Evolutionary conservation across 2,797 vertebrate species (phyloP).

Genomic region (Hyperoplus immaculatus): DNA sequence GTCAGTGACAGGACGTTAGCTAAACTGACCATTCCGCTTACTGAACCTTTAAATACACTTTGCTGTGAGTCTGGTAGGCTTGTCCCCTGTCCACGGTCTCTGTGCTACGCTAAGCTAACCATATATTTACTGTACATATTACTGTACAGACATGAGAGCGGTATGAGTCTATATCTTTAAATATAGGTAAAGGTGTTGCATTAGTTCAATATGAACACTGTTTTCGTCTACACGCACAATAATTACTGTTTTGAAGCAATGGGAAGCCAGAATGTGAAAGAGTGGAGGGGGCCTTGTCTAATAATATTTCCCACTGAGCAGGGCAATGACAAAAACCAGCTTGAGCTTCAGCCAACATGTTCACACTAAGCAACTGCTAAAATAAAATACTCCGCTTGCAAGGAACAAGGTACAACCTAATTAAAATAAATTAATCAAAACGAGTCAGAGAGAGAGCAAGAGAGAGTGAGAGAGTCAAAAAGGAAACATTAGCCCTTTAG

Average conservation of each 20-base stretch:
- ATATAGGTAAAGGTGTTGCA: neutral
- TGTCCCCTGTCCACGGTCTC: neutral
- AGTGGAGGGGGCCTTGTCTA: neutral
- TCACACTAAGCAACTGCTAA: constrained; percentile 40
- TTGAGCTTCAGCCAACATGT: constrained; percentile 39
- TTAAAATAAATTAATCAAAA: constrained; percentile 54
- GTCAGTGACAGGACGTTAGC: too few relatives aligned
- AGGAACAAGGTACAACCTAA: constrained; percentile 42
- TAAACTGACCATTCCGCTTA: too few relatives aligned
- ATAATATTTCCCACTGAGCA: constrained; percentile 42
- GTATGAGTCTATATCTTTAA: neutral
- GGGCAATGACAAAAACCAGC: constrained; percentile 31
- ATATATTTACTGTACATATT: neutral
- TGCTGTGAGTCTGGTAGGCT: neutral
- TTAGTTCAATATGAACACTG: too few relatives aligned
- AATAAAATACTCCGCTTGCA: constrained; percentile 49
- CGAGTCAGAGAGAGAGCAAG: constrained; percentile 12
- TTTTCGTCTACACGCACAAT: neutral
- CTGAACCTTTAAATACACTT: too few relatives aligned
- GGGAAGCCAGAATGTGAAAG: neutral
- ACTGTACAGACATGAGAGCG: neutral
- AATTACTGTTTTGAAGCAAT: constrained; percentile 18
- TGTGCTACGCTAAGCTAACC: neutral
- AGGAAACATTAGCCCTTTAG: constrained; percentile 16
- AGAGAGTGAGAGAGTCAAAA: constrained; percentile 33